Evolutionary conservation across 2,113 vertebrate genomes (phyloP).

Genomic region (Grus americana): DNA sequence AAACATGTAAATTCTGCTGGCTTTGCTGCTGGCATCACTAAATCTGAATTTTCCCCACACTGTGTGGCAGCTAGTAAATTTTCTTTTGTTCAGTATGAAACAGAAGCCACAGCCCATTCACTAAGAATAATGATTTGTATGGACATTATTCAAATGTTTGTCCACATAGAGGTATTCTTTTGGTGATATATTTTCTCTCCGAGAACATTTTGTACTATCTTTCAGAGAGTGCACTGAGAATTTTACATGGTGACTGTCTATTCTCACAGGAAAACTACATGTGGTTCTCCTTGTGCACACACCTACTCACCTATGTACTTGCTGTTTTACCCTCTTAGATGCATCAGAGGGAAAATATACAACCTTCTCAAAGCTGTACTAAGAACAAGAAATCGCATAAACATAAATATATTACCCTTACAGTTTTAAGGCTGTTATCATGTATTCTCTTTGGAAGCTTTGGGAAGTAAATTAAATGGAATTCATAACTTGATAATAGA

Average conservation of each 20-base stretch:
- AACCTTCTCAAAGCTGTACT: not conserved
- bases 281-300: not conserved
- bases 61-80: not conserved
- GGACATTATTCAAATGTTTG: not conserved
- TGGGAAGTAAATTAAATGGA: not conserved
- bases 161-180: not conserved
- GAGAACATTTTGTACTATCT: not conserved
- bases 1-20: not conserved
- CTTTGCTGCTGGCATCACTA: not conserved
- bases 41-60: not conserved
- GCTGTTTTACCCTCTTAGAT: not conserved
- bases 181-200: not conserved
- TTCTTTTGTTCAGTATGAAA: conserved; percentile 9
- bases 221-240: not conserved
- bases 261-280: not conserved
- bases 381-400: not conserved
- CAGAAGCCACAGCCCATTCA: not conserved
- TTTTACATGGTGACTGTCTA: not conserved
- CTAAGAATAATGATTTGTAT: not conserved
- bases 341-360: not conserved
- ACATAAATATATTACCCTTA: not conserved
- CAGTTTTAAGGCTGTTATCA: not conserved
- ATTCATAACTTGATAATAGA: conserved; percentile 4
- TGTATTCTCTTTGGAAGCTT: not conserved
- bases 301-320: not conserved